A percentile compares a stretch with the other conserved stretches of the same genome.
phyloP scores from a whole-genome alignment of 2,113 vertebrate genomes.

The Leucosticte australis region DNA sequence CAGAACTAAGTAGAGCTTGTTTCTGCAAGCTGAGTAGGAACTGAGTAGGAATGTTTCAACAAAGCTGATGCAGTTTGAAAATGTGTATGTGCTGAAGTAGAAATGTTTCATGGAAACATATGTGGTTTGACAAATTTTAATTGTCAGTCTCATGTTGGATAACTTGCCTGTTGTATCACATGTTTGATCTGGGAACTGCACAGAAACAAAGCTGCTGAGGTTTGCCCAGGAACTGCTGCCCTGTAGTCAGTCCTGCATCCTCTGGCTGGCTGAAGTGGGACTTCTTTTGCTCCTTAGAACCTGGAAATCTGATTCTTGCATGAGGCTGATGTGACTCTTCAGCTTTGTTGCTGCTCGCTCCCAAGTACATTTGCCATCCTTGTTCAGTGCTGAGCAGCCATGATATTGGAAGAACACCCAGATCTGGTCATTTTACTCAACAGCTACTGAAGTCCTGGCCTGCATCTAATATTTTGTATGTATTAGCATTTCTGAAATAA shows the following conservation, averaged over 20 bases:
- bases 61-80: neutral
- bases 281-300: neutral
- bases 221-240: neutral
- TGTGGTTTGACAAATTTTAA: neutral
- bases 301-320: neutral
- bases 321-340: neutral
- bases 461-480: neutral
- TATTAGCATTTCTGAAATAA: neutral
- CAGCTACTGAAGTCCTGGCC: neutral
- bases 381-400: neutral
- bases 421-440: neutral
- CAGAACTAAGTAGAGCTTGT: neutral
- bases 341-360: neutral
- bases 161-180: neutral
- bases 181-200: rapidly evolving
- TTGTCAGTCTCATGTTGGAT: neutral
- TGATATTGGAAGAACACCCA: rapidly evolving
- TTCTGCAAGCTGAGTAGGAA: neutral
- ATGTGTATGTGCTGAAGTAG: neutral
- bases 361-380: neutral
- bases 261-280: neutral
- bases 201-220: neutral
- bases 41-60: neutral
- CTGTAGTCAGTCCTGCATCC: neutral
- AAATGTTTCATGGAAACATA: neutral